Evolutionary conservation across 2,888 invertebrate genomes (phyloP), one percentile per base, ranked within the genome.

Genomic region (Scaptodrosophila latifasciaeformis): DNA sequence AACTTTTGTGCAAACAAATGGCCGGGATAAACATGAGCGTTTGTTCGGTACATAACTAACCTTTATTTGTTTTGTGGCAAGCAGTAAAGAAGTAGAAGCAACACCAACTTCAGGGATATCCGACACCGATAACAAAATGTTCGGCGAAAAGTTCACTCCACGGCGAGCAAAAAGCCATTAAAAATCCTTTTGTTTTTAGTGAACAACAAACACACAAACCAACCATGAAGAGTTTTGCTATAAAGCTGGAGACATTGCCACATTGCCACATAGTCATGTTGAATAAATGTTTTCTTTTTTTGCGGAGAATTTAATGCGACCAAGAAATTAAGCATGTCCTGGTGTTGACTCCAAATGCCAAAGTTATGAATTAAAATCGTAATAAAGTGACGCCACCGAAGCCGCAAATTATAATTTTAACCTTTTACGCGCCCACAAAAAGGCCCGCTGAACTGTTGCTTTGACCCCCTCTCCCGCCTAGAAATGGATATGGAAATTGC

Each of bases 281-380:
- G 59, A 80, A 77, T 80, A 75, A 75, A 65, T 75, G 80, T 64
- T 65, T 64, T 80, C n/a, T n/a, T n/a, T n/a, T n/a, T n/a, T n/a
- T n/a, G n/a, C 74, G 24, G 24, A 19, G 19, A 46, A 34, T 46
- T 21, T 27, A 74, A 61, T 66, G 66, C 59, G 64, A 62, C 80
- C 78, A 77, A 70, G 75, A 75, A 75, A 80, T 75, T 77, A 70
- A 80, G 74, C 81, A 75, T 74, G 82, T 81, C 77, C 71, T 79
- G 75, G 59, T 72, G 65, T 68, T 81, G 77, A 74, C 79, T 82
- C 66, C 71, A 75, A 80, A 75, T 77, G 80, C 78, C 80, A 62
- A 77, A 74, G 72, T 72, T 71, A 58, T 54, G 59, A 56, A 52
- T 59, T 58, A 54, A 62, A 61, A 53, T 65, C 57, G 66, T 75